Base-by-base conservation (phyloP, 2,113 vertebrate genomes). In the Psittacula cyanocephala region DNA sequence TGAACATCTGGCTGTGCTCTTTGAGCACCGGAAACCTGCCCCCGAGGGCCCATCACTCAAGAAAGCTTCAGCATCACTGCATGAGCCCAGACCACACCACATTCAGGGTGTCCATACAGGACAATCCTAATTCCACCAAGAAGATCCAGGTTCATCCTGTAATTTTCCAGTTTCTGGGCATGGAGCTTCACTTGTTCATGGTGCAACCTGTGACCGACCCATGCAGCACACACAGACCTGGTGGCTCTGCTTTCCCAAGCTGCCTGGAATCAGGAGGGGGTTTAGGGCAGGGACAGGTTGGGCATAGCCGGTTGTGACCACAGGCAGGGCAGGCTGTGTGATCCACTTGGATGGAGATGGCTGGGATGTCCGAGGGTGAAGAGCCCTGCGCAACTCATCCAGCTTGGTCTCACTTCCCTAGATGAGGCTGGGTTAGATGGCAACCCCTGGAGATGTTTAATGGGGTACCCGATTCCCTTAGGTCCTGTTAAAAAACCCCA, bases 1-100 rank as follows among this genome's bases (percentile, higher is more conserved):
- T 47, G 71, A 93, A 68, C 57, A 88, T 68, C 75, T 82, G 88
- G 47, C 68, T 78, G 60, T 85, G 82, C 69, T 76, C 63, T 33
- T 79, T 49, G 62, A 62, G 70, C 69, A 53, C 74, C 46, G 77
- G 15, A 31, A 77, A 35, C 49, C 22, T 33, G 52, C 4, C 9
- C 39, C 69, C 0, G 0, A 24, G 55, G 46, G 41, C n/a, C 37
- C 43, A 23, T 8, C 19, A 22, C 10, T 6, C 6, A 24, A 9
- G 44, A 39, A 14, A 69, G n/a, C 4, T 65, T n/a, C 65, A 69
- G 72, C 39, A 2, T 46, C 27, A 8, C 1, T 11, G 1, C 62
- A 79, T 7, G 50, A 63, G 70, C 55, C 41, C 75, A 62, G 77
- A 52, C 47, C 18, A 4, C 17, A 7, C 8, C 47, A 47, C 28